These are phyloP conservation scores for Rhynchopsitta pachyrhyncha DNA, from an alignment of 2,113 vertebrate genomes.

Conservation along the genomic window DNA sequence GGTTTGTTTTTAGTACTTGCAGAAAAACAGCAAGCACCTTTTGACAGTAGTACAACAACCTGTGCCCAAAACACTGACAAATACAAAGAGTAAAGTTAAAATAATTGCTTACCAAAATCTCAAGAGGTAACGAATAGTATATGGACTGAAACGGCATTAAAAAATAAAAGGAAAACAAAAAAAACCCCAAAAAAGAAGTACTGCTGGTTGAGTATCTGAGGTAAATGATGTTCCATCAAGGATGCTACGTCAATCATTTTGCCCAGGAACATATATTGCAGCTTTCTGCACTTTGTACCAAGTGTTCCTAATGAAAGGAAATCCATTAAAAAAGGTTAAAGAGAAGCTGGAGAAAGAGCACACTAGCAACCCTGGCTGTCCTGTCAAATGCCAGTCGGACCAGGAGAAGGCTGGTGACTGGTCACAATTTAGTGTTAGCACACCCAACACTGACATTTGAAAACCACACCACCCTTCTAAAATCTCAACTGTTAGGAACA, in stretches of 20 bases:
- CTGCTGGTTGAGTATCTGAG: slow-evolving; percentile 91
- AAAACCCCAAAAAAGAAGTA: slow-evolving; percentile 52
- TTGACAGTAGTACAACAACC: slow-evolving; percentile 85
- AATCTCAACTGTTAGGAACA: not conserved
- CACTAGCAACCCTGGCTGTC: not conserved
- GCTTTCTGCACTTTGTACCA: slow-evolving; percentile 73
- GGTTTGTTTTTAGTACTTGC: slow-evolving; percentile 76
- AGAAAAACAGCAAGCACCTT: slow-evolving; percentile 81
- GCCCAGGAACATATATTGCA: slow-evolving; percentile 63
- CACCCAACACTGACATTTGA: accelerated
- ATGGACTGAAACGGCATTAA: slow-evolving; percentile 74
- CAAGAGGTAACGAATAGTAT: slow-evolving; percentile 80
- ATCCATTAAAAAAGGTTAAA: slow-evolving; percentile 32
- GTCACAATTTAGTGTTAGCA: not conserved
- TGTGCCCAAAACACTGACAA: slow-evolving; percentile 83
- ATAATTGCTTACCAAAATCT: slow-evolving; percentile 77
- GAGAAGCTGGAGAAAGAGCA: slow-evolving; percentile 50
- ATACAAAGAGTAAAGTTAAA: slow-evolving; percentile 79
- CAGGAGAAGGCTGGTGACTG: not conserved
- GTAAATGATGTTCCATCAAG: slow-evolving; percentile 82
- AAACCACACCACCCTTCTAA: not conserved
- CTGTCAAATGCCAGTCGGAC: not conserved
- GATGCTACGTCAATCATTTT: slow-evolving; percentile 78
- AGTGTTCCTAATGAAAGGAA: slow-evolving; percentile 68
- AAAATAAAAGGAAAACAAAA: slow-evolving; percentile 25